Base-by-base conservation (phyloP, 2,888 invertebrate genomes). In the Cylloceria caligata region DNA sequence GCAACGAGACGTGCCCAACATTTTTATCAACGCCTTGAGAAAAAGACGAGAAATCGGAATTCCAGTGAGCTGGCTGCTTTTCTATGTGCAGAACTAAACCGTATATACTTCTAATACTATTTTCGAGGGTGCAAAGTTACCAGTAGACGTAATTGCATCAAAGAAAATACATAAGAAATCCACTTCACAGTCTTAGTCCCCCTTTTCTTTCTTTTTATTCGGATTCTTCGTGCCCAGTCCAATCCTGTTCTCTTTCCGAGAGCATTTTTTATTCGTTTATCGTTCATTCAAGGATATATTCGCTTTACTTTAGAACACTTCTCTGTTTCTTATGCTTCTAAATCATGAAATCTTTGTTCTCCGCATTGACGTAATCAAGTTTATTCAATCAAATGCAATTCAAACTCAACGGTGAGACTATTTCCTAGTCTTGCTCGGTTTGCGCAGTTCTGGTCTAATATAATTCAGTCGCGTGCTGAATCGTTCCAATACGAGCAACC, bases 1-100 rank as follows among this genome's bases (percentile, higher is more conserved):
- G 62, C 49, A 21, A 21, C 39, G 45, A 64, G 60, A 83, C 83
- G 83, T 83, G 83, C 83, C 34, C 71, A 57, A 81, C 78, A 83
- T 83, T 83, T 81, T 78, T 74, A 83, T 78, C 52, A 47, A 49
- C 30, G 52, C 52, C 19, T 64, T 39, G 73, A 39, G 39, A 73
- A 52, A 64, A 24, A 64, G 36, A 55, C 73, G 73, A 52, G 52
- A 74, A 64, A 74, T 74, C 73, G 73, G 34, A 64, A 64, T 74
- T 64, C 73, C 49, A 27, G 52, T 52, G 42, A 74, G 73, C 73
- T 13, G 39, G 36, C 36, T 24, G 16, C 39, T 24, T 64, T 36
- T 64, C 49, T 39, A 52, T 62, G 34, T 39, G 60, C 47, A 21
- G 36, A 13, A 39, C 36, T 36, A 13, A n/a, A 39, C 52, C 3